Conservation (phyloP, 2,888 invertebrate species). For the Aphidoletes aphidimyza region DNA sequence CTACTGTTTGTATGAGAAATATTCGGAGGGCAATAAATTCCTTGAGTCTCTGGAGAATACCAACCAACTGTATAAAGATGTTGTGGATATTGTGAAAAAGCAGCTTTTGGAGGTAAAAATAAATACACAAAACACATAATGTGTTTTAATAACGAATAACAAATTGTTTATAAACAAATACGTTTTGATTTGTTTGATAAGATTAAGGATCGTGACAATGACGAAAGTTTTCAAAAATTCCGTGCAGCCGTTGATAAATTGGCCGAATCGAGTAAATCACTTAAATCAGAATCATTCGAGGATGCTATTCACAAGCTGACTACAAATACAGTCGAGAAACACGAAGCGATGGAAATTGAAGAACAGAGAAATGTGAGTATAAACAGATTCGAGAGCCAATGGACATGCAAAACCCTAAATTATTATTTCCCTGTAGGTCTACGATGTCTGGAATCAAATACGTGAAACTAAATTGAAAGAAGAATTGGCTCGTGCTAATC, state of each 20-base stretch:
- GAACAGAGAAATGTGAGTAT: constrained; percentile 64
- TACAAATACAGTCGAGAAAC: constrained; percentile 62
- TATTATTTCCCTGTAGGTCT: constrained; percentile 66
- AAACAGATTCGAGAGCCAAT: neutral
- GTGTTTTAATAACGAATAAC: neutral
- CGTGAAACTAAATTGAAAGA: constrained; percentile 71
- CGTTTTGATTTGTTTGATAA: constrained; percentile 32
- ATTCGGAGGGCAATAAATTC: constrained; percentile 67
- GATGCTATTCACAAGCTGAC: constrained; percentile 60
- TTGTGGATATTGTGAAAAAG: constrained; percentile 58
- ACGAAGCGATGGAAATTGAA: constrained; percentile 64
- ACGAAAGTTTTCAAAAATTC: constrained; percentile 64
- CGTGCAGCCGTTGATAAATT: constrained; percentile 64
- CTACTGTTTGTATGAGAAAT: constrained; percentile 74
- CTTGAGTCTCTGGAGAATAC: constrained; percentile 60
- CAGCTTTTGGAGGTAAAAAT: constrained; percentile 58
- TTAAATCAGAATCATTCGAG: constrained; percentile 62
- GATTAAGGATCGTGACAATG: constrained; percentile 32
- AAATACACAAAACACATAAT: neutral
- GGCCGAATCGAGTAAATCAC: constrained; percentile 54
- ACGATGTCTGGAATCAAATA: constrained; percentile 70
- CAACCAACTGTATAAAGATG: constrained; percentile 62
- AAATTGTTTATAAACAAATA: too few relatives aligned
- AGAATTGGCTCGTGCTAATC: constrained; percentile 70
- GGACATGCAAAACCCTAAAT: neutral